Evolutionary conservation across 2,888 invertebrate species (phyloP).

Genomic region (Mesorhabditis spiculigera): DNA sequence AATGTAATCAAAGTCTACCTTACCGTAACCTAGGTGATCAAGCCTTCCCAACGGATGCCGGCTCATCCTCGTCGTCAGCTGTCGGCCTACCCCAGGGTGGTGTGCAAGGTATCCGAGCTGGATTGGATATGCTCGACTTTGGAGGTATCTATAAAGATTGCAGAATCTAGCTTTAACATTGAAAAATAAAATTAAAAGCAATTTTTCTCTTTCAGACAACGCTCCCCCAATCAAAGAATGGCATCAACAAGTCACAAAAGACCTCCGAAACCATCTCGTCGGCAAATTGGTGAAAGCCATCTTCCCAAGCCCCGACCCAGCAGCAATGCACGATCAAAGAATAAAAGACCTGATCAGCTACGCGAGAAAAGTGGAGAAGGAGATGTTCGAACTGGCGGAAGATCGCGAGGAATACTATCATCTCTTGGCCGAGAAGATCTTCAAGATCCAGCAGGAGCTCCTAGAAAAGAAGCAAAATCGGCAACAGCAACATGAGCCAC

Average conservation of each 20-base stretch:
- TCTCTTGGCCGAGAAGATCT: slow-evolving; percentile 94
- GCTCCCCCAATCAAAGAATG: slow-evolving; percentile 18
- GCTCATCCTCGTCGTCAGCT: too few relatives aligned
- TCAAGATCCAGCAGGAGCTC: slow-evolving; percentile 82
- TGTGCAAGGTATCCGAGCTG: too few relatives aligned
- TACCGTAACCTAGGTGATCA: too few relatives aligned
- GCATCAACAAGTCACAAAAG: slow-evolving; percentile 77
- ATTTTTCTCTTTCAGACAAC: too few relatives aligned
- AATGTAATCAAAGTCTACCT: too few relatives aligned
- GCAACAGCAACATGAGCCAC: neutral
- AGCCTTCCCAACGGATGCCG: too few relatives aligned
- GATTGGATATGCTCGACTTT: too few relatives aligned
- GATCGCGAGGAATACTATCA: slow-evolving; percentile 95
- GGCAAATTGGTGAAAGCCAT: slow-evolving; percentile 99
- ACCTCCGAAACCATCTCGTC: slow-evolving; percentile 94
- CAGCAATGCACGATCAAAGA: slow-evolving; percentile 88
- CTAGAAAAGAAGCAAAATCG: slow-evolving; percentile 50
- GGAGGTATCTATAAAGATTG: too few relatives aligned
- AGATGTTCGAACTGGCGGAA: slow-evolving; percentile 97
- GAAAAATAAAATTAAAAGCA: too few relatives aligned
- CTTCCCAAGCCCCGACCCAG: slow-evolving; percentile 94
- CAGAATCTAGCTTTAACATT: too few relatives aligned
- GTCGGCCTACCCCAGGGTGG: too few relatives aligned
- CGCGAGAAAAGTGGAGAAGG: slow-evolving; percentile 94
- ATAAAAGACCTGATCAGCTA: slow-evolving; percentile 94